Evolutionary conservation across 1,140 invertebrate species (phyloP), one percentile per base, ranked within the genome.

Genomic region (Papilio dardanus): DNA sequence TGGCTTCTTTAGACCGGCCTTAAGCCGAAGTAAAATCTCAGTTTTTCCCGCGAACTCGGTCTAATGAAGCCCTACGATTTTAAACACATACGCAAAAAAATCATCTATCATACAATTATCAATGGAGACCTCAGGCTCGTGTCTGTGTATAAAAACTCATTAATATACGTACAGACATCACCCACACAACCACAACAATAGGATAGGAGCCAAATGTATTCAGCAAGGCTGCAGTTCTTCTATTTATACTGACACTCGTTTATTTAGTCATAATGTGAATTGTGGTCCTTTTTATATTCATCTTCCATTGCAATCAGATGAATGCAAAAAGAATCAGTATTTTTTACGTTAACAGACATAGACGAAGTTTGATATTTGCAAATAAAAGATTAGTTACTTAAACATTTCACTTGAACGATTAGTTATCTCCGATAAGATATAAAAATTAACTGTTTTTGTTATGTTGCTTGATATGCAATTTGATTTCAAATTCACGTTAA

Each of bases 231-330:
- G 54, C 21, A 54, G 7, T 54, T 62, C 54, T 62, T 62, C 54
- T 62, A 30, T 62, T 62, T 62, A 62, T 30, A 62, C 54, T 62
- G 46, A 19, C 46, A 50, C 6, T 50, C 6, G 46, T 50, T 62
- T 62, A 62, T 62, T 62, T 62, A 30, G 54, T 62, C 54, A 62
- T 62, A 62, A 62, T 62, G 54, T 62, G n/a, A n/a, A n/a, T n/a
- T n/a, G n/a, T n/a, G 12, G 24, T 5, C 2, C 24, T 62, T 62
- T 62, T 62, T 62, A 30, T 62, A 10, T 5, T 3, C 10, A 24
- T 28, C 21, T 10, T 30, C 24, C 10, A 30, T 28, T 62, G 54
- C 21, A 62, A 62, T 62, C 54, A 62, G 21, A 62, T 62, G 21
- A 62, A 62, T 62, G 54, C 24, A 62, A 62, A 28, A 62, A 62